Evolutionary conservation across 2,888 invertebrate species (phyloP).

Genomic region (Mesorhabditis spiculigera): DNA sequence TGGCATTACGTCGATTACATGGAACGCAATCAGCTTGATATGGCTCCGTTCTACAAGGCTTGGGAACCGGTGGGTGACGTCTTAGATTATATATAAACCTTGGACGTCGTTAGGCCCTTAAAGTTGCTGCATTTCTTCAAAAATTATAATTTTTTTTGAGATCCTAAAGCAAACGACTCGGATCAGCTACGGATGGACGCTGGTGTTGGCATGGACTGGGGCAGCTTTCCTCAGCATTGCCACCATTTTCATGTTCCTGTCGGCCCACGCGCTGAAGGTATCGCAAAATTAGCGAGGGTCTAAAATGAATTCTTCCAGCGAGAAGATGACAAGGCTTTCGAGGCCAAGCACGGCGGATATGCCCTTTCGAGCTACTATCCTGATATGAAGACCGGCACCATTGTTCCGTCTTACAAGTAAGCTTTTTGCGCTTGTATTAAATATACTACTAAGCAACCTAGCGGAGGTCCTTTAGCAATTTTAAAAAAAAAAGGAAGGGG

Average conservation of each 20-base stretch:
- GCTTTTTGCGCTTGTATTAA: neutral
- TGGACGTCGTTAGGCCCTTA: neutral
- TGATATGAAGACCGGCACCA: conserved; percentile 32
- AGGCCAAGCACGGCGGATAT: conserved; percentile 52
- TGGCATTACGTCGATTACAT: conserved; percentile 72
- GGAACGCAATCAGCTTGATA: conserved; percentile 87
- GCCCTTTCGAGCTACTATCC: conserved; percentile 43
- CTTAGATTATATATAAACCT: neutral
- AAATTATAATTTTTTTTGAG: conserved; percentile 26
- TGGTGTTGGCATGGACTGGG: conserved; percentile 93
- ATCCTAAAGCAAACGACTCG: conserved; percentile 46
- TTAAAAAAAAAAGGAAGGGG: no score
- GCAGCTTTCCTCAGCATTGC: conserved; percentile 80
- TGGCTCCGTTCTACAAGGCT: conserved; percentile 85
- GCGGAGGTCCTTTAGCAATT: no score
- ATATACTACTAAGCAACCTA: neutral
- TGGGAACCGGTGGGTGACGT: conserved; percentile 67
- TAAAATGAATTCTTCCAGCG: conserved; percentile 27
- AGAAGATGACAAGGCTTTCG: conserved; percentile 45
- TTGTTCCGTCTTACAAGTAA: conserved; percentile 29
- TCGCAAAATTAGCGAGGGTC: no score
- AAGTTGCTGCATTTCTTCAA: neutral
- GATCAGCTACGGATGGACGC: conserved; percentile 83
- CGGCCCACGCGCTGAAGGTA: conserved; percentile 50
- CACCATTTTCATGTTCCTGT: conserved; percentile 46